Evolutionary conservation across 2,888 invertebrate genomes (phyloP), one percentile per base, ranked within the genome.

Genomic region (Elmis aenea): DNA sequence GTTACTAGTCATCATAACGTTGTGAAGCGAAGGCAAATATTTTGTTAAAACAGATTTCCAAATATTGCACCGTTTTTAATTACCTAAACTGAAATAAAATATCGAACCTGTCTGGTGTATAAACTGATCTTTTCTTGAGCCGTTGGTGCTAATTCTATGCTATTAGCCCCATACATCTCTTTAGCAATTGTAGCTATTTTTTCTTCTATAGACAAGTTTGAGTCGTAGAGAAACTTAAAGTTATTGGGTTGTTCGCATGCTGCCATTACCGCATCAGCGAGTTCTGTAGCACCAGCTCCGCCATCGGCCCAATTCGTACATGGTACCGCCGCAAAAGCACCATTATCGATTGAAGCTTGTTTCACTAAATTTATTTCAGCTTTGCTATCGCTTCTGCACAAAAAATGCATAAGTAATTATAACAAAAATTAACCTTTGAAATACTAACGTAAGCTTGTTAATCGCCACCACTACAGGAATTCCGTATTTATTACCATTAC

Each of bases 141-240:
- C 38, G 78, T 73, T 2, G 81, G 76, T 0, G 81, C 75, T 32
- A 93, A 75, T 45, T 86, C 81, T 9, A 99, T 79, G 16, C 81
- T 72, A 12, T 82, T 88, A n/a, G 97, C 97, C 2, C 97, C 97
- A 59, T 99, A 99, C 81, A 99, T 95, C 63, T 92, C 85, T 34
- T 72, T 78, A 0, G 96, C 94, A 56, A 99, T 93, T 5, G 68
- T 80, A 50, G 76, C 75, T 45, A 99, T 90, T 71, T 99, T 99
- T 2, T 89, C 83, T 49, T 83, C 79, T 33, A 99, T 77, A 5
- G 88, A 69, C 26, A 78, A 51, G 40, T 83, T 64, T 11, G 83
- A 64, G 2, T 83, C 76, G 57, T 91, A 92, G 5, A 92, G 69
- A 52, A 80, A 78, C 49, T 77, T 70, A 65, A 83, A 86, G 33